Evolutionary conservation across 1,140 invertebrate species (phyloP).

Genomic region (Pissodes strobi): DNA sequence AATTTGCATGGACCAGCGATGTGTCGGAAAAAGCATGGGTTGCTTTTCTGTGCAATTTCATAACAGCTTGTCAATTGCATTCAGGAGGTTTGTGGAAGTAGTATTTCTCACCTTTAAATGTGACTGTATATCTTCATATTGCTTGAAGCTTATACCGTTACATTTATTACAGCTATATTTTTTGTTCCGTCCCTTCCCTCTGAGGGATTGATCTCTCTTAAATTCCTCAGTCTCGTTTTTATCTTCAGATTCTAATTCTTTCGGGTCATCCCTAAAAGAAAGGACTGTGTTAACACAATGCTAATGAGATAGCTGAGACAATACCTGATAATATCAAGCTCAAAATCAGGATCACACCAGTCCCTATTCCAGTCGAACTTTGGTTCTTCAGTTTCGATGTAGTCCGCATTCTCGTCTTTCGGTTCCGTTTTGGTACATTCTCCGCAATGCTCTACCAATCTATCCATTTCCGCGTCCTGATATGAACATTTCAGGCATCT

Average conservation of each 20-base stretch:
- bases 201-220: neutral
- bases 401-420: neutral
- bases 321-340: neutral
- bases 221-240: neutral
- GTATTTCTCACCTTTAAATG: slow-evolving; percentile 26
- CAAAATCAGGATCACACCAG: slow-evolving; percentile 1
- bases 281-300: neutral
- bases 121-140: slow-evolving; percentile 11
- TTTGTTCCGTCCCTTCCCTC: neutral
- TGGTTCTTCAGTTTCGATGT: neutral
- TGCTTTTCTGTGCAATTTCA: neutral
- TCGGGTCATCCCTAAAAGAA: slow-evolving; percentile 4
- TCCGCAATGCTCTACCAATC: slow-evolving; percentile 11
- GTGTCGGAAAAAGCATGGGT: neutral
- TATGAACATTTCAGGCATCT: slow-evolving; percentile 12
- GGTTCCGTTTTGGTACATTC: neutral
- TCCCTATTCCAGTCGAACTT: neutral
- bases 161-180: slow-evolving; percentile 17
- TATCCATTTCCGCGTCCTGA: neutral
- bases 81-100: too few species aligned
- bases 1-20: too few species aligned
- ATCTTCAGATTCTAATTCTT: neutral
- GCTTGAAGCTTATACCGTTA: neutral
- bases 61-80: neutral
- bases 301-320: neutral